These are phyloP conservation scores for Agapetus fuscipes DNA, from an alignment of 2,888 invertebrate species.

Conservation along the genomic window DNA sequence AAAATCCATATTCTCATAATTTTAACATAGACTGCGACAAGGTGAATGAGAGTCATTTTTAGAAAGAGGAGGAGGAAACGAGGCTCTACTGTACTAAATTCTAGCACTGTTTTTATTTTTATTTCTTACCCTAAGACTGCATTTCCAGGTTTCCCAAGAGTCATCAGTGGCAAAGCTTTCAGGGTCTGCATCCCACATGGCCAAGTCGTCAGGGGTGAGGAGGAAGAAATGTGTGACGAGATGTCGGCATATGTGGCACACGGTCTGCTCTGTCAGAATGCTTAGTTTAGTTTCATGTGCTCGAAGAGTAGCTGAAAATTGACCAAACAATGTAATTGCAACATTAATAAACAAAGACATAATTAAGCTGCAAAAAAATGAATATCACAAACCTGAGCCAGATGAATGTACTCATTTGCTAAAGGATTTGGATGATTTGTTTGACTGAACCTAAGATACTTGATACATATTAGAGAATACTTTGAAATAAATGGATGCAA, in stretches of 20 bases:
- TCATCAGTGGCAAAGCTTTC: slow-evolving; percentile 86
- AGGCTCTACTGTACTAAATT: too few species aligned
- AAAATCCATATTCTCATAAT: neutral
- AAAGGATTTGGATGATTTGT: too few species aligned
- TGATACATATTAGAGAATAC: too few species aligned
- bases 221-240: slow-evolving; percentile 83
- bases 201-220: slow-evolving; percentile 72
- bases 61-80: too few species aligned
- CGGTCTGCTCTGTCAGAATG: slow-evolving; percentile 66
- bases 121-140: slow-evolving; percentile 68
- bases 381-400: too few species aligned
- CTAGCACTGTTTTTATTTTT: too few species aligned
- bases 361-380: neutral
- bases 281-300: slow-evolving; percentile 62
- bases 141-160: slow-evolving; percentile 90
- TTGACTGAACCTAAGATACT: too few species aligned
- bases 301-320: slow-evolving; percentile 38
- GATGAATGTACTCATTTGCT: too few species aligned
- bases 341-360: slow-evolving; percentile 3
- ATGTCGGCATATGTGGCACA: slow-evolving; percentile 74
- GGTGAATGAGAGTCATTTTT: too few species aligned
- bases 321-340: neutral
- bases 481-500: too few species aligned
- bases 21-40: too few species aligned
- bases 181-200: slow-evolving; percentile 82